Base-by-base conservation (phyloP, 1,140 invertebrate species). In the Sitodiplosis mosellana region DNA sequence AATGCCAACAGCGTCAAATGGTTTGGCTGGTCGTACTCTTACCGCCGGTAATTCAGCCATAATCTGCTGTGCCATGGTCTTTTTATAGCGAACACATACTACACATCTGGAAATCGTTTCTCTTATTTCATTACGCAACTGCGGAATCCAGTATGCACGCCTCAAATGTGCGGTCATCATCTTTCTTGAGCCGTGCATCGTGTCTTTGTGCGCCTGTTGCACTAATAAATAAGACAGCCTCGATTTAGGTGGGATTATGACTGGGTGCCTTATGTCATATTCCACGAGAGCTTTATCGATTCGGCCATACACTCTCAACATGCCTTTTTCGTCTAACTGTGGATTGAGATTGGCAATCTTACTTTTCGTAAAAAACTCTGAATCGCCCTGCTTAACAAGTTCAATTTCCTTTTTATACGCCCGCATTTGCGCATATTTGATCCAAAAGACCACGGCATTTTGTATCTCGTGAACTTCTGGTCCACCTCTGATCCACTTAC, bases 271-370 rank as follows among this genome's bases (percentile, higher is more conserved):
- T 14, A 17, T 38, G 17, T 43, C 4, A 18, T 43, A 20, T 21
- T 5, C 18, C 12, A 14, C n/a, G 5, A 46, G n/a, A 8, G 57
- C 50, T 34, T 58, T 54, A 45, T 47, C 42, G 41, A 64, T 18
- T n/a, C 59, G 42, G n/a, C 57, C 59, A 19, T 56, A 54, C 18
- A 60, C 54, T 50, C 57, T 53, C 7, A 63, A 33, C 1, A 64
- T 47, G 5, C 40, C 51, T 0, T 56, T 47, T 5, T 46, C 45
- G 49, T 62, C 59, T 37, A 64, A 43, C 17, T 53, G 59, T 0
- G 58, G 59, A 41, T 50, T 43, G 8, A 60, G 40, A 3, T 5
- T 7, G 15, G 5, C 3, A 3, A 38, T 38, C 5, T 14, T n/a
- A 12, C 15, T 38, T 38, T 38, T 38, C 12, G 12, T 38, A 7